Evolutionary conservation across 2,113 vertebrate genomes (phyloP).

Genomic region (Charadrius vociferus): DNA sequence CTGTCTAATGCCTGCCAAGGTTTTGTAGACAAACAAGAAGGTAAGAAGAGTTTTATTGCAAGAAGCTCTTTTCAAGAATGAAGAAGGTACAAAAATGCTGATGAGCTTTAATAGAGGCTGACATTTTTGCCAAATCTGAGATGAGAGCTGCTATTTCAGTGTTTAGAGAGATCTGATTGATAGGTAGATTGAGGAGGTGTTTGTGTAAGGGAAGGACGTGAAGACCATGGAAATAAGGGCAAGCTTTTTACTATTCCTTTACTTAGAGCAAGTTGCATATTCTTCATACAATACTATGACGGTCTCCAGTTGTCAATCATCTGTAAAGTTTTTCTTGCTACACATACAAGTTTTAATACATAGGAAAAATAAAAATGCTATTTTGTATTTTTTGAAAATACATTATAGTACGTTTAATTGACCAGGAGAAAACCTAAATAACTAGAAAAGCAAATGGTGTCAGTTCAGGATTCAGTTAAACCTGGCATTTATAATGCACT

Average conservation of each 20-base stretch:
- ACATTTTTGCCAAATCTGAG: neutral
- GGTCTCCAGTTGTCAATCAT: neutral
- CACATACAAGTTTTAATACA: neutral
- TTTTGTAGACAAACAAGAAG: neutral
- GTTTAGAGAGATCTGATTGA: neutral
- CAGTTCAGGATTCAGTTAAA: neutral
- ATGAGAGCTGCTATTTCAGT: neutral
- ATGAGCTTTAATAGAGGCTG: neutral
- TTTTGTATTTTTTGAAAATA: neutral
- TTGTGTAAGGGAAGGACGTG: neutral
- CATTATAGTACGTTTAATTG: neutral
- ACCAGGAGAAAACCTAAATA: neutral
- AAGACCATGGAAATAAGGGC: neutral
- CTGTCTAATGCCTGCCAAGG: neutral
- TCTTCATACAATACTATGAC: neutral
- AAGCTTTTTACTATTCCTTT: neutral
- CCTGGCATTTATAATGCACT: neutral
- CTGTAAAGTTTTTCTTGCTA: neutral
- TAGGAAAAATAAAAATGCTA: neutral
- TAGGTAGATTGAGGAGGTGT: neutral
- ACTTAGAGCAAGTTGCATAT: fast-evolving
- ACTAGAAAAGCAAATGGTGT: neutral
- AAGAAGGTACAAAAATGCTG: neutral
- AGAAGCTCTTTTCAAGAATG: neutral
- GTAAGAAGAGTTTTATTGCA: neutral